phyloP scores from a whole-genome alignment of 2,797 vertebrate species.

The Oryzias dopingdopingensis region DNA sequence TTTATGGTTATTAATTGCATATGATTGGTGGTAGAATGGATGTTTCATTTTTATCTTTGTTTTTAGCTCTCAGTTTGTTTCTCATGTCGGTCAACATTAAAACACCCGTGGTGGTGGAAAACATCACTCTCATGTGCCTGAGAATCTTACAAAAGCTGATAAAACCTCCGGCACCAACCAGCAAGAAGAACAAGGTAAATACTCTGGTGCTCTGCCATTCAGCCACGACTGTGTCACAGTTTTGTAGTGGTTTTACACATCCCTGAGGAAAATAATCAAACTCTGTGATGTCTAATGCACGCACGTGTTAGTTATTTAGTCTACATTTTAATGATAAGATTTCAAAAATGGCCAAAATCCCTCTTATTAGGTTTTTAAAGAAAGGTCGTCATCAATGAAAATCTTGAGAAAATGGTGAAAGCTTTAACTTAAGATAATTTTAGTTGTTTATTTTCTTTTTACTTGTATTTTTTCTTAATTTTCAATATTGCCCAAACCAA shows the following conservation, averaged over 20 bases:
- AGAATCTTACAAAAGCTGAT: slow-evolving; percentile 97
- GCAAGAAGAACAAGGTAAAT: slow-evolving; percentile 98
- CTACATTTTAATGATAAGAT: no score
- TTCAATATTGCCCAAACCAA: no score
- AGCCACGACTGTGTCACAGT: neutral
- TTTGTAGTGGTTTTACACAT: neutral
- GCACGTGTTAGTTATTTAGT: neutral
- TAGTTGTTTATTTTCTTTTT: no score
- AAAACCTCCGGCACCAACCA: slow-evolving; percentile 93
- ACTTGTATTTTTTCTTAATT: no score
- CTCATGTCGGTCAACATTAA: slow-evolving; percentile 99
- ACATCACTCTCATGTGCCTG: slow-evolving; percentile 98
- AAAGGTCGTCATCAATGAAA: no score
- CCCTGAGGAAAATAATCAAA: neutral
- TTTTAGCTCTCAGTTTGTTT: slow-evolving; percentile 92
- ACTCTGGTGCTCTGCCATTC: neutral
- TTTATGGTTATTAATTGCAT: no score
- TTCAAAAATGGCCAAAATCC: no score
- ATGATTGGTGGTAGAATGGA: no score
- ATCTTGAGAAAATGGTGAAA: no score
- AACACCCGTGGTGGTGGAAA: slow-evolving; percentile 97
- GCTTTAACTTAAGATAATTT: no score
- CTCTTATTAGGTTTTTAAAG: no score
- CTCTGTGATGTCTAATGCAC: neutral
- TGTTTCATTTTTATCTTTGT: neutral